These are phyloP conservation scores for Alligator mississippiensis DNA, from an alignment of 2,113 vertebrate species.

Conservation along the genomic window DNA sequence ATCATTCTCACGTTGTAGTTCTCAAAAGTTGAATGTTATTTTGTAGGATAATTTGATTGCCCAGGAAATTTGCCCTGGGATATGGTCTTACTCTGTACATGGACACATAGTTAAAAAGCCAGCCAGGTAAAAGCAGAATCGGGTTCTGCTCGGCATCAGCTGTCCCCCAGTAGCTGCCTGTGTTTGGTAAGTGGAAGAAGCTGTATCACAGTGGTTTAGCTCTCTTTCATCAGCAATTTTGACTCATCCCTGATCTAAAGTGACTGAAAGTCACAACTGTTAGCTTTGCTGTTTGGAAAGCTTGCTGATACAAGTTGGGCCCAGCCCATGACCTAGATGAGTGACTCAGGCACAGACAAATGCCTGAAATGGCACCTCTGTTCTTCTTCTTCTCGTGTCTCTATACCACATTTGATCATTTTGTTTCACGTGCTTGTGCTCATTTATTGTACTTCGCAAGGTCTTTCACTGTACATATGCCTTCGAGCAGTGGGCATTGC, in stretches of 20 bases:
- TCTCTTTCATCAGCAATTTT: not conserved
- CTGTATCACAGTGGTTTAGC: not conserved
- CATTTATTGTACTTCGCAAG: too few species aligned
- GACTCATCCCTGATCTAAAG: not conserved
- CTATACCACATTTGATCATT: too few species aligned
- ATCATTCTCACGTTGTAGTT: not conserved
- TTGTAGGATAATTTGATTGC: not conserved
- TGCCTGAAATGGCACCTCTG: not conserved
- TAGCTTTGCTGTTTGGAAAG: not conserved
- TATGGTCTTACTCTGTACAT: not conserved
- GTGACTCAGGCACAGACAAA: not conserved
- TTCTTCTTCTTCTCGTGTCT: too few species aligned
- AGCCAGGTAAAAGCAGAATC: too few species aligned
- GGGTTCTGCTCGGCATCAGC: too few species aligned
- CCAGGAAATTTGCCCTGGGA: not conserved
- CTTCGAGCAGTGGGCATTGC: too few species aligned
- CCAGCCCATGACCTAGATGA: not conserved
- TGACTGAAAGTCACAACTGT: not conserved
- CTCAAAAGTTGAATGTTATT: not conserved
- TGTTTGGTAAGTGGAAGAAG: too few species aligned
- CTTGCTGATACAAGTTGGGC: not conserved
- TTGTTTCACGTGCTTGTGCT: too few species aligned
- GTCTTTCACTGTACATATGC: too few species aligned
- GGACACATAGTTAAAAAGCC: too few species aligned
- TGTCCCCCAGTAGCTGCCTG: too few species aligned